Percentiles rank a stretch among this genome's conserved stretches.
phyloP scores from a whole-genome alignment of 1,140 invertebrate species.

The Drosophila micromelanica region DNA sequence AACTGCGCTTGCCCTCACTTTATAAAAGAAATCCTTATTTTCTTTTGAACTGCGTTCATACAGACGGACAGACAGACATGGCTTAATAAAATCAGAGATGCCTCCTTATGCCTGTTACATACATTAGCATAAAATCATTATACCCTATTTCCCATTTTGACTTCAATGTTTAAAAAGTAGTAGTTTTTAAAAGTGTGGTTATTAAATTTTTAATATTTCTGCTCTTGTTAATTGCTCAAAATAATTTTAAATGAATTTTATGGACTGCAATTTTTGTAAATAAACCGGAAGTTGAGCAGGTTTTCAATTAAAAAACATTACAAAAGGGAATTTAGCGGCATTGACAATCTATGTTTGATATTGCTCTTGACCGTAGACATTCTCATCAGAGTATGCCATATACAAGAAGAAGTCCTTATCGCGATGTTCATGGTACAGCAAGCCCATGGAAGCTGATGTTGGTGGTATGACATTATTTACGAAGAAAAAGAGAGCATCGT shows the following conservation, averaged over 20 bases:
- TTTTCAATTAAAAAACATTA: background rate
- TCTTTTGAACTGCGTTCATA: too few species aligned
- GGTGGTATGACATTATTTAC: conserved; percentile 99
- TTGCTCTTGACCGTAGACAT: conserved; percentile 57
- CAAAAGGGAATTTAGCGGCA: background rate
- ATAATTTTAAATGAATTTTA: conserved; percentile 50
- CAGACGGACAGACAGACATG: too few species aligned
- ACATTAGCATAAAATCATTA: too few species aligned
- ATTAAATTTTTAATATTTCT: background rate
- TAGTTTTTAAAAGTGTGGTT: background rate
- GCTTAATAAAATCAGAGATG: too few species aligned
- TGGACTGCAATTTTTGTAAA: conserved; percentile 24
- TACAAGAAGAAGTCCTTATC: conserved; percentile 99
- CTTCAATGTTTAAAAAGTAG: too few species aligned
- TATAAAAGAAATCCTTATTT: too few species aligned
- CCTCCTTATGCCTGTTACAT: too few species aligned
- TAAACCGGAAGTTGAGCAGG: background rate
- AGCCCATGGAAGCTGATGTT: conserved; percentile 99
- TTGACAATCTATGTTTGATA: background rate
- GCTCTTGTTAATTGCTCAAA: conserved; percentile 27
- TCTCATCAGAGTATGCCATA: conserved; percentile 99
- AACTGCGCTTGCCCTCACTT: too few species aligned
- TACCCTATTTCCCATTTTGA: too few species aligned
- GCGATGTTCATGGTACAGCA: conserved; percentile 99
- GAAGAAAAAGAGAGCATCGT: conserved; percentile 99